phyloP scores from a whole-genome alignment of 1,140 invertebrate genomes.

The Cephus cinctus region DNA sequence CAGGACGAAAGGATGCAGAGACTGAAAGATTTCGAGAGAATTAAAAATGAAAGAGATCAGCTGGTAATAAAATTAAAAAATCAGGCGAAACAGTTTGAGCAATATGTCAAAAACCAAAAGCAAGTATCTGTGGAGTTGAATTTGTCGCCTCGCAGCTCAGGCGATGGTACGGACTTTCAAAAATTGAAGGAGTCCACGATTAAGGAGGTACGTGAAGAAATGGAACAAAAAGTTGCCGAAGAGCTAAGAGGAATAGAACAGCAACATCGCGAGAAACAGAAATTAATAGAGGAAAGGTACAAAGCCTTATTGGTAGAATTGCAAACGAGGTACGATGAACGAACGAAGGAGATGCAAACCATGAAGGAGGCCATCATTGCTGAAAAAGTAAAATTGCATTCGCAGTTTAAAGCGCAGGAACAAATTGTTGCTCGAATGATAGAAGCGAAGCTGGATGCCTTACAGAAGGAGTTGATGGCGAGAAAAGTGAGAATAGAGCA shows the following conservation, averaged over 20 bases:
- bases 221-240: constrained; percentile 43
- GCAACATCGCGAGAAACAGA: constrained; percentile 31
- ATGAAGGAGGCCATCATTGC: constrained; percentile 30
- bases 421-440: constrained; percentile 38
- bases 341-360: constrained; percentile 34
- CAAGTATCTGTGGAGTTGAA: constrained; percentile 45
- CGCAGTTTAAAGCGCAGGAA: constrained; percentile 40
- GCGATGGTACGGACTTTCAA: constrained; percentile 38
- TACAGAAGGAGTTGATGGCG: constrained; percentile 31
- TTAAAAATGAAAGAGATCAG: constrained; percentile 42
- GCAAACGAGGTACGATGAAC: constrained; percentile 34
- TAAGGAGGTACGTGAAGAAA: constrained; percentile 42
- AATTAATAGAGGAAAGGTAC: constrained; percentile 38
- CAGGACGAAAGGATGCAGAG: constrained; percentile 34
- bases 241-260: constrained; percentile 38
- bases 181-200: constrained; percentile 40
- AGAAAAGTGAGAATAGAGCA: constrained; percentile 39
- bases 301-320: constrained; percentile 33
- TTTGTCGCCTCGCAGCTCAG: constrained; percentile 30
- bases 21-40: constrained; percentile 39
- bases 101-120: constrained; percentile 41
- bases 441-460: constrained; percentile 33
- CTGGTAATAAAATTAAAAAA: constrained; percentile 40
- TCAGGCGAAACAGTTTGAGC: constrained; percentile 46
- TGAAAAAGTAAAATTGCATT: constrained; percentile 38